Conservation (phyloP, 2,797 vertebrate species). For the Rhabdophis nuchalis region DNA sequence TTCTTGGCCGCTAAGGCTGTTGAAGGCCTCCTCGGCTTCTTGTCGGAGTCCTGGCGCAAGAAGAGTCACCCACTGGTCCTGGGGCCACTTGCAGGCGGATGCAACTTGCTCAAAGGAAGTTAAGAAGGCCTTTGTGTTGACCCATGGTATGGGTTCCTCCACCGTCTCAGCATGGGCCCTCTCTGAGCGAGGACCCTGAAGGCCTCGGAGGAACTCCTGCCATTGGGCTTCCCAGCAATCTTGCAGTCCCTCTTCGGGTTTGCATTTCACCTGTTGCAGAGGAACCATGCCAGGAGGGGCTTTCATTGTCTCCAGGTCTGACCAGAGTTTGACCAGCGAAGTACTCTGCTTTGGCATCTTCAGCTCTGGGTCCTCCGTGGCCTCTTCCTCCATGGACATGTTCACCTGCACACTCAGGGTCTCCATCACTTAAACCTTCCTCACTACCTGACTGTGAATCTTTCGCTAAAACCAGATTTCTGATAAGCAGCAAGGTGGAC, state of each 20-base stretch:
- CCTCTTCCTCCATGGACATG: background rate
- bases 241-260: background rate
- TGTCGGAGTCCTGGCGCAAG: background rate
- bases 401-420: conserved; percentile 3
- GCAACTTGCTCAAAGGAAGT: conserved; percentile 16
- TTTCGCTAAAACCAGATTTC: background rate
- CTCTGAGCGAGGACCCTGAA: background rate
- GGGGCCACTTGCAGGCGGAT: background rate
- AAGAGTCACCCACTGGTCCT: background rate
- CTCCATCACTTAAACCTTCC: background rate
- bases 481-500: background rate
- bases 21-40: background rate
- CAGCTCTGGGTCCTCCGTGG: background rate
- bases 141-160: background rate
- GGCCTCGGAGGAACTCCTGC: background rate
- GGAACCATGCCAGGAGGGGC: background rate
- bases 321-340: background rate
- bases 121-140: background rate
- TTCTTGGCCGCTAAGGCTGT: background rate
- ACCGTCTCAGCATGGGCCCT: background rate
- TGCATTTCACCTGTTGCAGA: background rate
- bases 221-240: conserved; percentile 10
- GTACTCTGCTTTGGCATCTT: background rate
- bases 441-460: too few relatives aligned
- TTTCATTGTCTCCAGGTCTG: background rate